phyloP scores from a whole-genome alignment of 2,797 vertebrate species.

The Anguilla anguilla region DNA sequence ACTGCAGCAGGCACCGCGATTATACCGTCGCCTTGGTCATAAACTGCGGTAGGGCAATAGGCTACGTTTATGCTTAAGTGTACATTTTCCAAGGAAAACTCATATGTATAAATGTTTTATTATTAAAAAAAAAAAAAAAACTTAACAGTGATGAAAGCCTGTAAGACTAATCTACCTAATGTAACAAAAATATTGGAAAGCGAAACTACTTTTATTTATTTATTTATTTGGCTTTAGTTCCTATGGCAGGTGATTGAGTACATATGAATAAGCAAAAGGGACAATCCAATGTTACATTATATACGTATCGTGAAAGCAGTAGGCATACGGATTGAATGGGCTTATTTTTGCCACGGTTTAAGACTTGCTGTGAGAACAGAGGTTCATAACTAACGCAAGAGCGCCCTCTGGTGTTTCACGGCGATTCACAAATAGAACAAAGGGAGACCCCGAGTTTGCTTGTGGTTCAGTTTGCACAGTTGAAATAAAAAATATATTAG shows the following conservation, averaged over 20 bases:
- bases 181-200: too few species aligned
- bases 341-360: not conserved
- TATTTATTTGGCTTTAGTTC: too few species aligned
- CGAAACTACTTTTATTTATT: too few species aligned
- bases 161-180: too few species aligned
- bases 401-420: conserved; percentile 63
- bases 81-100: not conserved
- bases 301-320: not conserved
- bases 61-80: not conserved
- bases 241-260: not conserved
- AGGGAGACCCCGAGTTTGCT: not conserved
- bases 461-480: not conserved
- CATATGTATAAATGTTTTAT: not conserved
- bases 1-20: not conserved
- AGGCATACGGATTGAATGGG: not conserved
- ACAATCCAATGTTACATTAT: not conserved
- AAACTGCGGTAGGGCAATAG: not conserved
- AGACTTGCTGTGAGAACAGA: not conserved
- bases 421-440: not conserved
- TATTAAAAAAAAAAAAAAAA: too few species aligned
- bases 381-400: conserved; percentile 61
- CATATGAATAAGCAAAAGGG: not conserved
- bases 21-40: not conserved
- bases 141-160: too few species aligned
- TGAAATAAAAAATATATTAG: not conserved